phyloP scores from a whole-genome alignment of 2,888 invertebrate genomes.

The Amiota communis region DNA sequence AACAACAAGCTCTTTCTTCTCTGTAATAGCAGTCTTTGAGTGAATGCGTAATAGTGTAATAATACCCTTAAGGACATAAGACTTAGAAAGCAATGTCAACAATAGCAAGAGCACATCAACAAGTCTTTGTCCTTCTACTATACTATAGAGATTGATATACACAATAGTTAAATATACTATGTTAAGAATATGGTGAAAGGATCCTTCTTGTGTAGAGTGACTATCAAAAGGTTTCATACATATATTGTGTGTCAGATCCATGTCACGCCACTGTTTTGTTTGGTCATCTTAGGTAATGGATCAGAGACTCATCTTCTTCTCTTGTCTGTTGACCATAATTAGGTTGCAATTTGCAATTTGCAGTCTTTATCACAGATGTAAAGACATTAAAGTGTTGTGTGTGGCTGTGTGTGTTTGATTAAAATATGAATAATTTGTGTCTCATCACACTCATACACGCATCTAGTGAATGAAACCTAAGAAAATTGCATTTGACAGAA shows the following conservation, averaged over 20 bases:
- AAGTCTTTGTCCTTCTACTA: no score
- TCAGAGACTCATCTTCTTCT: neutral
- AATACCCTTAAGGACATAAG: conserved; percentile 50
- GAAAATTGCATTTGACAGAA: no score
- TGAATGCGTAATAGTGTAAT: conserved; percentile 65
- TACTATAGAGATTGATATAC: no score
- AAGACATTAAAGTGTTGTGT: no score
- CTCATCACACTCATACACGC: no score
- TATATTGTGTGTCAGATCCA: conserved; percentile 2
- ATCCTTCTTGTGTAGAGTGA: neutral
- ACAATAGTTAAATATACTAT: no score
- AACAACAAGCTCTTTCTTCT: conserved; percentile 49
- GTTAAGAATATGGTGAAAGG: no score
- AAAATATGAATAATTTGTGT: no score
- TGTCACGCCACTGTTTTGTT: neutral
- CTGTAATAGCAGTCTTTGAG: conserved; percentile 61
- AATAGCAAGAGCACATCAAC: neutral
- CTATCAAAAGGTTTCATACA: neutral
- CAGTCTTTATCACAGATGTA: no score
- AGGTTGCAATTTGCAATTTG: conserved; percentile 20
- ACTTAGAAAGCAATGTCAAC: conserved; percentile 30
- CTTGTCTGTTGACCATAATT: conserved; percentile 24
- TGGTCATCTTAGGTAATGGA: neutral
- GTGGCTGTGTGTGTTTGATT: no score
- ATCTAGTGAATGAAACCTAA: no score